These are phyloP conservation scores for Nymphalis polychloros DNA, from an alignment of 2,888 invertebrate species.

Conservation along the genomic window DNA sequence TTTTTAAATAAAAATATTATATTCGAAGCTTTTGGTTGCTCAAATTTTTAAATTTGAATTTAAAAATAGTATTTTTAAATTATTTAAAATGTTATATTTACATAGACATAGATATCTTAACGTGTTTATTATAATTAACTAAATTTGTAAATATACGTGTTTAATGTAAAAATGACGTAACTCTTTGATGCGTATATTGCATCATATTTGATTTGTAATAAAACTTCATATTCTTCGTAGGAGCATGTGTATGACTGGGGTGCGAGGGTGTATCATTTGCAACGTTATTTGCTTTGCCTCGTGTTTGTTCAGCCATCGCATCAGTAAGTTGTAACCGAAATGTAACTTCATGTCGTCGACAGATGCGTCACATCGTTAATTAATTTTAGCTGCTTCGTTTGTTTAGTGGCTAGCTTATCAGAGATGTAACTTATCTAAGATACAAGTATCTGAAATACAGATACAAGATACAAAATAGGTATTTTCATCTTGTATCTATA, in stretches of 20 bases:
- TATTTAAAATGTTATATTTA: background rate
- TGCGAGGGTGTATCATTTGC: constrained; percentile 59
- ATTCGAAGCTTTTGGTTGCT: background rate
- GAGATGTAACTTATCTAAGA: no score
- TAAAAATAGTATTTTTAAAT: background rate
- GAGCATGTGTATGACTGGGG: constrained; percentile 40
- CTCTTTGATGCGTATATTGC: background rate
- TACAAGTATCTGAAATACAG: no score
- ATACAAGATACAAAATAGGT: no score
- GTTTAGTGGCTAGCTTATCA: background rate
- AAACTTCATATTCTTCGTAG: constrained; percentile 3
- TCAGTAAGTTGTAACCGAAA: constrained; percentile 33
- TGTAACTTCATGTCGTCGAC: constrained; percentile 37
- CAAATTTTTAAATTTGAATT: background rate
- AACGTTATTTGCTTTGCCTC: constrained; percentile 56
- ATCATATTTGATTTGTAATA: background rate
- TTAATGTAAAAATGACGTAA: background rate
- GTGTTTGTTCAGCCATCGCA: constrained; percentile 54
- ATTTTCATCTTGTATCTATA: no score
- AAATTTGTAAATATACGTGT: constrained; percentile 2
- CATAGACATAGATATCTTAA: background rate
- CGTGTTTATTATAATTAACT: constrained; percentile 1
- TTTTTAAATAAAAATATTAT: no score
- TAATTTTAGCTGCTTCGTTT: constrained; percentile 35
- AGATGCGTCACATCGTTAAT: constrained; percentile 43